Conservation (phyloP, 2,888 invertebrate species). For the Caenorhabditis sp. region DNA sequence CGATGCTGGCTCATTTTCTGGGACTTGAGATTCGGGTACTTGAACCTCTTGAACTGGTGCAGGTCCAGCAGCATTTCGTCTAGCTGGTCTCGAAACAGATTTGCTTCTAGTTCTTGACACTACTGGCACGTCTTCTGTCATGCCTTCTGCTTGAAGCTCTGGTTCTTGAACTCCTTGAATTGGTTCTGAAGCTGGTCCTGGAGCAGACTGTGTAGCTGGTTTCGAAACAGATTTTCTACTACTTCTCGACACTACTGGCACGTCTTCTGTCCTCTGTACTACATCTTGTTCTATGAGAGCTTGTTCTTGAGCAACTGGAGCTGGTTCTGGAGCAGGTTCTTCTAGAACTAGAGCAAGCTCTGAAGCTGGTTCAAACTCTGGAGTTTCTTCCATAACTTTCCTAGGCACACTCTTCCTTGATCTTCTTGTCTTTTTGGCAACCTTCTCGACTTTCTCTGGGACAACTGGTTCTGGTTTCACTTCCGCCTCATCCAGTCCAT, state of each 20-base stretch:
- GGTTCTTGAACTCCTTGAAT: background rate
- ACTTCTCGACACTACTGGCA: no score
- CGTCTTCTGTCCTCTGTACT: background rate
- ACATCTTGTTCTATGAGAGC: background rate
- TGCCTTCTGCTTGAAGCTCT: background rate
- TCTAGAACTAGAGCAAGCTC: no score
- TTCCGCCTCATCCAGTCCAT: background rate
- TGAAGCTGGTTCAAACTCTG: background rate
- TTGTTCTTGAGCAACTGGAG: no score
- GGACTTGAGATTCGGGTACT: no score
- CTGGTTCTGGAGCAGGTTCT: constrained; percentile 6
- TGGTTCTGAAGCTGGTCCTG: constrained; percentile 6
- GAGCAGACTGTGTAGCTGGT: no score
- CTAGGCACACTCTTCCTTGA: background rate
- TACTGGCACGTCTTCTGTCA: background rate
- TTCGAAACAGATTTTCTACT: background rate
- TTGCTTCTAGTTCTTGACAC: background rate
- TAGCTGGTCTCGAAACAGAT: background rate
- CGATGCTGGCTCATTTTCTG: no score
- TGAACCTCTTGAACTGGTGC: no score
- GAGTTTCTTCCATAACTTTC: no score
- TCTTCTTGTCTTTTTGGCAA: background rate
- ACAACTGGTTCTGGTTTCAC: background rate
- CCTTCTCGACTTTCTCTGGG: background rate
- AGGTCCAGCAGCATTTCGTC: no score